These are phyloP conservation scores for Balaenoptera acutorostrata DNA, from an alignment of 2,113 vertebrate genomes.

Conservation along the genomic window DNA sequence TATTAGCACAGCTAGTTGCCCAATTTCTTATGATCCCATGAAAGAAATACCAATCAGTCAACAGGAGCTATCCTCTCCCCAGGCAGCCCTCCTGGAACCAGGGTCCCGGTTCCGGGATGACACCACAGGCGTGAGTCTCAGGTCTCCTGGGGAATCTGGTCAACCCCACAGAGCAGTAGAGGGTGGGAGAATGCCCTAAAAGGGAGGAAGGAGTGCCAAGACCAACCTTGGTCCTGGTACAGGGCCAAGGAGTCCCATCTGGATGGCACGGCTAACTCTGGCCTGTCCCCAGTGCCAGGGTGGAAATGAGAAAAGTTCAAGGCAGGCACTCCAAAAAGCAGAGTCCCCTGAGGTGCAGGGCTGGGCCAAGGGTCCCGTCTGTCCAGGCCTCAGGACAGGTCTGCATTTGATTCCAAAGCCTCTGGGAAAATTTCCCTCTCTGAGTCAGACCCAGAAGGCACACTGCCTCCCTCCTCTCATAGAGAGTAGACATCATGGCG, in stretches of 20 bases:
- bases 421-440: neutral
- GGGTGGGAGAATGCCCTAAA: neutral
- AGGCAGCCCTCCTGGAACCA: neutral
- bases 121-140: neutral
- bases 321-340: neutral
- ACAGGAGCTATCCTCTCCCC: neutral
- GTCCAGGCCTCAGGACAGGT: neutral
- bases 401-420: neutral
- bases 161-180: neutral
- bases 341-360: accelerated
- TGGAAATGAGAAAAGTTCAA: neutral
- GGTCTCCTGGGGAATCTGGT: neutral
- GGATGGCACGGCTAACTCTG: neutral
- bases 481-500: neutral
- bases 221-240: neutral
- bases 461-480: neutral
- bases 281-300: neutral
- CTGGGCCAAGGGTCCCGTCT: neutral
- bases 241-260: neutral
- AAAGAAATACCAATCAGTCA: neutral
- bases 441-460: neutral
- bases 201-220: neutral
- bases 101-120: neutral
- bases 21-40: neutral
- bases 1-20: neutral